These are phyloP conservation scores for Trididemnum miniatum DNA, from an alignment of 23 tunicate species.

Conservation along the genomic window DNA sequence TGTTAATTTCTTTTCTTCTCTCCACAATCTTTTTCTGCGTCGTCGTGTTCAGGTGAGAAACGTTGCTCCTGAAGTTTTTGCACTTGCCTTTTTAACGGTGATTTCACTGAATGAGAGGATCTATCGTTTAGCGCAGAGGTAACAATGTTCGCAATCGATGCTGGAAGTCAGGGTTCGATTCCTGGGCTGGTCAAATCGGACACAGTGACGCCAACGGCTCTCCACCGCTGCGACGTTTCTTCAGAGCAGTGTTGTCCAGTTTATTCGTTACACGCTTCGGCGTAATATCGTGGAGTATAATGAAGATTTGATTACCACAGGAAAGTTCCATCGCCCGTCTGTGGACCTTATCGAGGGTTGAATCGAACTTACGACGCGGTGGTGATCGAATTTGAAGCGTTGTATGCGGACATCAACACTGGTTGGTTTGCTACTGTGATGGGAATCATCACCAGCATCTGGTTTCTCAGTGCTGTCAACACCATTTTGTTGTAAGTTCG, in stretches of 20 bases:
- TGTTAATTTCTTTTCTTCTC: slow-evolving; percentile 58
- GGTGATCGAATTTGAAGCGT: slow-evolving; percentile 8
- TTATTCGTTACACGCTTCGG: no score
- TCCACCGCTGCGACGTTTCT: no score
- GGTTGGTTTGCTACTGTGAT: slow-evolving; percentile 61
- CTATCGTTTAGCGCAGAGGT: no score
- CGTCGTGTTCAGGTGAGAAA: slow-evolving; percentile 64
- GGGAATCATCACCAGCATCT: slow-evolving; percentile 45
- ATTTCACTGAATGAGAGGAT: no score
- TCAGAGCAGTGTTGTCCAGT: no score
- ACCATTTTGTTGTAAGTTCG: slow-evolving; percentile 37
- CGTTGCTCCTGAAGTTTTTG: background rate
- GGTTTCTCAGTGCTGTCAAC: slow-evolving; percentile 67
- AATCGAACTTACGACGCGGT: slow-evolving; percentile 57
- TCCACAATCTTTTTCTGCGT: slow-evolving; percentile 58
- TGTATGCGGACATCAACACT: background rate
- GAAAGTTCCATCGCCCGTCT: slow-evolving; percentile 51
- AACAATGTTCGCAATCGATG: no score
- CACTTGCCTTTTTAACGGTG: background rate
- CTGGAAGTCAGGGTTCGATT: no score
- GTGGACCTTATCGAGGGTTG: slow-evolving; percentile 79
- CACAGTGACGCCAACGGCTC: no score
- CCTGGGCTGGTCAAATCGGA: no score
- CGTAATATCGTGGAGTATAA: no score
- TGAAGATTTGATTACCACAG: no score